These are phyloP conservation scores for Typhlomys cinereus DNA, from an alignment of 2,113 vertebrate genomes.

Conservation along the genomic window DNA sequence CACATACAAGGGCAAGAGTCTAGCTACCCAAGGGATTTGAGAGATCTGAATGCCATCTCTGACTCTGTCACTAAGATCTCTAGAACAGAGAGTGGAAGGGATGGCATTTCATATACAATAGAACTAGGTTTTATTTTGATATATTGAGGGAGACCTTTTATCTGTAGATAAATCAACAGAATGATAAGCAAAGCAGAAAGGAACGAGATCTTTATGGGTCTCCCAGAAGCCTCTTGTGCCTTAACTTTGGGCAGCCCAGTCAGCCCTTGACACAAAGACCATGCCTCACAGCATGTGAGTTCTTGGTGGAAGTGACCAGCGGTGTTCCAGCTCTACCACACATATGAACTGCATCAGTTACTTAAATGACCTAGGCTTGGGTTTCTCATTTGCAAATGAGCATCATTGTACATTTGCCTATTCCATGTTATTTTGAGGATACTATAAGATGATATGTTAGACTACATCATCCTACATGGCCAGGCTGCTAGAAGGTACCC, in stretches of 20 bases:
- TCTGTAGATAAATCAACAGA: background rate
- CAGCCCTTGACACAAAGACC: too few species aligned
- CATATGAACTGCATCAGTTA: background rate
- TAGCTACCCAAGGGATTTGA: background rate
- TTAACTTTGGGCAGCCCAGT: too few species aligned
- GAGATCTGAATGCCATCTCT: too few species aligned
- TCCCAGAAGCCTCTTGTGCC: background rate
- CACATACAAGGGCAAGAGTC: fast-evolving
- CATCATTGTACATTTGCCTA: background rate
- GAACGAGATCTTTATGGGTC: background rate
- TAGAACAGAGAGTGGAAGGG: too few species aligned
- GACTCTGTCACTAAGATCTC: background rate
- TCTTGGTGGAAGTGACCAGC: background rate
- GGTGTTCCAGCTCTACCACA: background rate
- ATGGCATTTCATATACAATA: background rate
- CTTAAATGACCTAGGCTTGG: too few species aligned
- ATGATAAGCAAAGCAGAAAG: background rate
- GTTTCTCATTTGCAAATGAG: background rate
- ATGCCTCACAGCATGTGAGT: background rate
- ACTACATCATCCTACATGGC: background rate
- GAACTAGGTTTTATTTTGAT: background rate
- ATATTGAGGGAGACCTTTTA: background rate
- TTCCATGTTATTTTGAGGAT: background rate
- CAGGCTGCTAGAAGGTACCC: background rate
- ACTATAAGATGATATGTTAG: too few species aligned